phyloP scores from a whole-genome alignment of 2,113 vertebrate species.

The Dasyornis broadbenti region DNA sequence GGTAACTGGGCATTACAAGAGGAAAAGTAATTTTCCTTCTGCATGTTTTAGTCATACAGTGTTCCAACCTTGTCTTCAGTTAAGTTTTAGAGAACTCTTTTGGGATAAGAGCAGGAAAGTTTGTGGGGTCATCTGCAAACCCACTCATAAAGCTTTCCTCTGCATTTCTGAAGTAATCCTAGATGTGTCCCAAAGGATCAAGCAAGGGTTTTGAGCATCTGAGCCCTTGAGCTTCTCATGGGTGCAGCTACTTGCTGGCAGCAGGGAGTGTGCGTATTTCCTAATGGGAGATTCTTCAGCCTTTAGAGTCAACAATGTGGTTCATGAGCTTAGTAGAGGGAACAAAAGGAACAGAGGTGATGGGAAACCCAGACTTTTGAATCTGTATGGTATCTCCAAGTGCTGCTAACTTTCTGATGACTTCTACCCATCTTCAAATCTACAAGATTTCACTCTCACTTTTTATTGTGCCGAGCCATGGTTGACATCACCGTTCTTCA shows the following conservation, averaged over 20 bases:
- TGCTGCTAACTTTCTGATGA: not conserved
- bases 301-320: not conserved
- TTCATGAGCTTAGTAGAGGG: not conserved
- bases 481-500: not conserved
- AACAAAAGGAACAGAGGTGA: not conserved
- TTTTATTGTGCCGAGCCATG: not conserved
- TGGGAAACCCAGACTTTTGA: not conserved
- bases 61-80: not conserved
- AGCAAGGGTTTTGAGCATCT: not conserved
- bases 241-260: not conserved
- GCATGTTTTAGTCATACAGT: not conserved
- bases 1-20: not conserved
- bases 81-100: not conserved
- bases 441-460: not conserved
- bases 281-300: not conserved
- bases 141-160: not conserved
- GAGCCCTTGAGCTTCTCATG: not conserved
- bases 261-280: not conserved
- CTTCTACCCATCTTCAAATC: not conserved
- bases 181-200: not conserved
- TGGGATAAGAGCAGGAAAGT: not conserved
- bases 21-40: not conserved
- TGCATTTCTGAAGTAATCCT: not conserved
- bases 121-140: not conserved
- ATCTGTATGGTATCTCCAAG: not conserved